These are phyloP conservation scores for Drosophila gunungcola DNA, from an alignment of 1,140 invertebrate genomes.

Conservation along the genomic window DNA sequence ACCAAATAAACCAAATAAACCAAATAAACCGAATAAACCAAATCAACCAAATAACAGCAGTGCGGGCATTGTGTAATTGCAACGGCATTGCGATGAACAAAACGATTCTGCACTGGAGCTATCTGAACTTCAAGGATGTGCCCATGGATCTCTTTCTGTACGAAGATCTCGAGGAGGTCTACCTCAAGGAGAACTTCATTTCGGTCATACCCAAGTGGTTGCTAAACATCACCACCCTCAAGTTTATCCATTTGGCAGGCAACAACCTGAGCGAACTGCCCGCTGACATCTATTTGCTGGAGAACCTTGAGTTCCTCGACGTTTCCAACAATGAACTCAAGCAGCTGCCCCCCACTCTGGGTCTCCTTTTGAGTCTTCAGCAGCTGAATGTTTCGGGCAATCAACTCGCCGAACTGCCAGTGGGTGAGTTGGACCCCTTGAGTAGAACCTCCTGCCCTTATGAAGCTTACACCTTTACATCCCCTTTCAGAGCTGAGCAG, in stretches of 20 bases:
- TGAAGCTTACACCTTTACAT: not conserved
- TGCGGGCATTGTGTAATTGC: conserved; percentile 63
- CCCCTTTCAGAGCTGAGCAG: conserved; percentile 61
- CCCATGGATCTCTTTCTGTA: conserved; percentile 80
- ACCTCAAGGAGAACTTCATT: conserved; percentile 84
- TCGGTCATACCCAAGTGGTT: conserved; percentile 80
- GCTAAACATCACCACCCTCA: conserved; percentile 77
- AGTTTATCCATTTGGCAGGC: conserved; percentile 80
- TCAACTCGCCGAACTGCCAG: conserved; percentile 65
- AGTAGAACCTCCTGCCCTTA: too few species aligned
- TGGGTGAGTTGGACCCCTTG: conserved; percentile 33
- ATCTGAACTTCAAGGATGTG: conserved; percentile 82
- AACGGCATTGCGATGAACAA: conserved; percentile 72
- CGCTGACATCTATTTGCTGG: conserved; percentile 74
- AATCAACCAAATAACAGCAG: conserved; percentile 23
- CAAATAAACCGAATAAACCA: too few species aligned
- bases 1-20: conserved; percentile 12
- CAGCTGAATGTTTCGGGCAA: conserved; percentile 78
- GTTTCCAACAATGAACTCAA: conserved; percentile 78
- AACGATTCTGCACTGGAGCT: conserved; percentile 83
- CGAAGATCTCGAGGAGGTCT: conserved; percentile 79
- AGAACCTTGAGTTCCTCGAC: conserved; percentile 81
- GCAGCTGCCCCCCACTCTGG: conserved; percentile 69
- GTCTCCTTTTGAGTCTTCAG: conserved; percentile 62
- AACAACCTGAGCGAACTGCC: conserved; percentile 75